phyloP scores from a whole-genome alignment of 2,888 invertebrate genomes.

The Xestoiulus laeticollis region DNA sequence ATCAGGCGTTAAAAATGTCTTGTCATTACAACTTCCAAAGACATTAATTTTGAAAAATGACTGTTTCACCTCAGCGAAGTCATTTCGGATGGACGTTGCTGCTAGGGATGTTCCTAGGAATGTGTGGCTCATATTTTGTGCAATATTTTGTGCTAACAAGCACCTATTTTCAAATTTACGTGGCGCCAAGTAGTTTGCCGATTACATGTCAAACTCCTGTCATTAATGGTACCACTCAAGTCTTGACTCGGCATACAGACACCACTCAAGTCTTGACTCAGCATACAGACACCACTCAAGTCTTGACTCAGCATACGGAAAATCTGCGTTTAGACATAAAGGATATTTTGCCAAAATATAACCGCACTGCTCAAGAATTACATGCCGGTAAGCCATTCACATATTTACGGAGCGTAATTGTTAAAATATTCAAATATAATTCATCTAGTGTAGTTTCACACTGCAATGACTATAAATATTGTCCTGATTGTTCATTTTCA shows the following conservation, averaged over 20 bases:
- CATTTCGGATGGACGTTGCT: neutral
- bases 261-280: too few species aligned
- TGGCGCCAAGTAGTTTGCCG: neutral
- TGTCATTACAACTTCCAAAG: neutral
- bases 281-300: neutral
- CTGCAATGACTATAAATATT: too few species aligned
- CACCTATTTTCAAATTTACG: neutral
- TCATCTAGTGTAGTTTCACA: too few species aligned
- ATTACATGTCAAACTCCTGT: neutral
- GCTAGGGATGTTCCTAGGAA: neutral
- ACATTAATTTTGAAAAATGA: neutral
- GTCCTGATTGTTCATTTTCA: too few species aligned
- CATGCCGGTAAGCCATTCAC: neutral
- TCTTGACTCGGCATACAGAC: too few species aligned
- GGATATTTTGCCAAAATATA: conserved; percentile 6
- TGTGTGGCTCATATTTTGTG: neutral
- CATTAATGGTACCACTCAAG: neutral
- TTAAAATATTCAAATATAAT: too few species aligned
- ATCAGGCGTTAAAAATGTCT: neutral
- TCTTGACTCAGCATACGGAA: too few species aligned
- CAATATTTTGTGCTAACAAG: neutral
- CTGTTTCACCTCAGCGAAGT: neutral
- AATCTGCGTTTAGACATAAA: neutral
- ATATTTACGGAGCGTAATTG: too few species aligned
- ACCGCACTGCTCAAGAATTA: neutral